These are phyloP conservation scores for Fregetta grallaria DNA, from an alignment of 2,113 vertebrate species.

Conservation along the genomic window DNA sequence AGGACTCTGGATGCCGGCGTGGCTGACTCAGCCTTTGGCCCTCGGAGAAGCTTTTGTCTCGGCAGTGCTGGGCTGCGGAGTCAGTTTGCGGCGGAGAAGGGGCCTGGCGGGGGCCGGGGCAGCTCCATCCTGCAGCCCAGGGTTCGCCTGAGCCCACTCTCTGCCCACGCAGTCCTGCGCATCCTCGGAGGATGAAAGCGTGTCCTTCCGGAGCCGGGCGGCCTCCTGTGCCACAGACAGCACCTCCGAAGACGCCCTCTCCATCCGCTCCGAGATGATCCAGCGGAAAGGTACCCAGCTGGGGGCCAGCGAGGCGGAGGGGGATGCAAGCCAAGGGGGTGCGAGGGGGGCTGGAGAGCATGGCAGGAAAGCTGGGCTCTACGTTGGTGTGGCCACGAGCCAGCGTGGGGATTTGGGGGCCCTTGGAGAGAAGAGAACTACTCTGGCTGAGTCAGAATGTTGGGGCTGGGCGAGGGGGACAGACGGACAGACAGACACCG, in stretches of 20 bases:
- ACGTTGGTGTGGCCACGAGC: background rate
- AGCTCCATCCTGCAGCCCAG: background rate
- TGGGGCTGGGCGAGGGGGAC: background rate
- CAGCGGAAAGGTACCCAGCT: conserved; percentile 71
- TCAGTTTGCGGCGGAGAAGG: background rate
- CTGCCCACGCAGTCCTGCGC: conserved; percentile 73
- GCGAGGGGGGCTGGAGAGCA: accelerated
- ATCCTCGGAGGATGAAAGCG: conserved; percentile 73
- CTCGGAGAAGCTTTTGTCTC: conserved; percentile 57
- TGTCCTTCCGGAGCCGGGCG: conserved; percentile 76
- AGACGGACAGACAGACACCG: accelerated
- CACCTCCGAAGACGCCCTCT: conserved; percentile 75
- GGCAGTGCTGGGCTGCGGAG: background rate
- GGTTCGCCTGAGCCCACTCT: background rate
- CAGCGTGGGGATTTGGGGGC: background rate
- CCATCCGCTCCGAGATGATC: conserved; percentile 81
- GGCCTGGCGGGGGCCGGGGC: background rate
- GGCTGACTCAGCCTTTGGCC: conserved; percentile 65
- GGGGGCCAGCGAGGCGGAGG: accelerated
- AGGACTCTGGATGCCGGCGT: conserved; percentile 47
- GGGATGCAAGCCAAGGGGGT: accelerated
- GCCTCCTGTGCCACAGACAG: conserved; percentile 70
- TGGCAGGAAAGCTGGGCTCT: background rate
- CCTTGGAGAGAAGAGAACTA: background rate
- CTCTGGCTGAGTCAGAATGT: background rate